Percentiles rank a stretch among this genome's conserved stretches.
Conservation (phyloP, 1,140 invertebrate genomes). For the Drosophila lowei region DNA sequence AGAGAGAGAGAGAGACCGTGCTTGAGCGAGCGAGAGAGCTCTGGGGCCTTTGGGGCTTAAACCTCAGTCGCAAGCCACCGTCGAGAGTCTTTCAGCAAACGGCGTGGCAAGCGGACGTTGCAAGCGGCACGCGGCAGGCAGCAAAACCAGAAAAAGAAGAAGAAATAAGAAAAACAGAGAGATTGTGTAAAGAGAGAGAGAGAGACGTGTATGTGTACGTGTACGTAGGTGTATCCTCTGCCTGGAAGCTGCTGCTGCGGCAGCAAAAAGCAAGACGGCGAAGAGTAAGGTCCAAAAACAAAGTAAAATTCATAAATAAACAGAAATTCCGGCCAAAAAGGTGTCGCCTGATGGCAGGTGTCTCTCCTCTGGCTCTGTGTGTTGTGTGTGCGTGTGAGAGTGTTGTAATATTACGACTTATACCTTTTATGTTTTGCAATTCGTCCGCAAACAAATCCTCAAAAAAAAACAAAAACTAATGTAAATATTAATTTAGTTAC, state of each 20-base stretch:
- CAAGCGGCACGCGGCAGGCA: conserved; percentile 39
- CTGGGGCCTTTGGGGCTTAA: conserved; percentile 31
- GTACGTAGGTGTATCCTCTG: neutral
- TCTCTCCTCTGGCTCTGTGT: conserved; percentile 9
- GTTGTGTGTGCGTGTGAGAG: conserved; percentile 2
- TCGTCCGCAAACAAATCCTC: conserved; percentile 41
- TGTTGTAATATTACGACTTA: conserved; percentile 47
- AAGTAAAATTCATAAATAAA: conserved; percentile 51
- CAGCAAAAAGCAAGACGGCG: too few species aligned
- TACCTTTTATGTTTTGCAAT: conserved; percentile 48
- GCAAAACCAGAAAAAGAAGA: conserved; percentile 14
- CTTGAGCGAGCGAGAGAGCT: conserved; percentile 27
- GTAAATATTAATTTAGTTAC: conserved; percentile 53
- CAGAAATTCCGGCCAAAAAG: neutral
- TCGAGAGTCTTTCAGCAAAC: conserved; percentile 68
- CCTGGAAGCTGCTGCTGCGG: conserved; percentile 18
- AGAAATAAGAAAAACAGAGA: conserved; percentile 26
- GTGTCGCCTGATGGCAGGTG: conserved; percentile 29
- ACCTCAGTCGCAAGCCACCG: conserved; percentile 27
- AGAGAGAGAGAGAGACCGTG: neutral
- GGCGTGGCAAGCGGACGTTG: conserved; percentile 67
- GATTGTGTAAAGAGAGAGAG: neutral
- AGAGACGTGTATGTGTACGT: conserved; percentile 8
- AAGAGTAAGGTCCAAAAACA: conserved; percentile 49
- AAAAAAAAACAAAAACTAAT: conserved; percentile 4